Percentiles rank a stretch among this genome's conserved stretches.
These are phyloP conservation scores for Tapera naevia DNA, from an alignment of 2,797 vertebrate species.

Conservation along the genomic window DNA sequence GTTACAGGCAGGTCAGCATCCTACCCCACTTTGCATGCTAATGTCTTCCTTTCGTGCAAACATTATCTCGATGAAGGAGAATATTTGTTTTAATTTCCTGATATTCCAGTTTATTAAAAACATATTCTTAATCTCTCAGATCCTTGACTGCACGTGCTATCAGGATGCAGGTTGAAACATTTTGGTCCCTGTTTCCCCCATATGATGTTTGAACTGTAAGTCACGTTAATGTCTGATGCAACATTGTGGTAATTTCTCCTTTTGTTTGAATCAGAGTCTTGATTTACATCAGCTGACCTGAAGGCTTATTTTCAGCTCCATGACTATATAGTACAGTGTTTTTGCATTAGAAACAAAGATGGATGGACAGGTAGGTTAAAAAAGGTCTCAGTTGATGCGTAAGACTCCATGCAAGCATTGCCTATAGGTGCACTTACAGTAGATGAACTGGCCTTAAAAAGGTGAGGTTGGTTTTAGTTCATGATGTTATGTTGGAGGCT, in stretches of 20 bases:
- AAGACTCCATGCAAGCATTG: neutral
- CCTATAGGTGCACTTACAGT: neutral
- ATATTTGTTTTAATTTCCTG: slow-evolving; percentile 49
- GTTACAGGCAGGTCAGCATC: slow-evolving; percentile 5
- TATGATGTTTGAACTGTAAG: neutral
- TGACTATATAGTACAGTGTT: neutral
- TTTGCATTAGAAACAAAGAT: neutral
- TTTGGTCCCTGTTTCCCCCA: neutral
- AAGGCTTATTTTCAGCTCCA: neutral
- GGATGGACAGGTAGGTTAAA: neutral
- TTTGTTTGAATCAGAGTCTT: slow-evolving; percentile 6
- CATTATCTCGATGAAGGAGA: neutral
- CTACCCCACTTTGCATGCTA: neutral
- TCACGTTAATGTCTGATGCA: neutral
- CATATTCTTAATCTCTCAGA: slow-evolving; percentile 3
- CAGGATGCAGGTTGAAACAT: slow-evolving; percentile 5
- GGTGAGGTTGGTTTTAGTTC: neutral
- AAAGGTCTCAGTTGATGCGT: neutral
- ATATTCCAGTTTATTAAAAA: slow-evolving; percentile 53
- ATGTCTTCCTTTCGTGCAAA: slow-evolving; percentile 22
- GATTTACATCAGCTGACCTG: neutral
- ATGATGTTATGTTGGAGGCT: neutral
- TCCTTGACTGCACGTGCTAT: neutral
- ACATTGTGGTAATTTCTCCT: neutral
- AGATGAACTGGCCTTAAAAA: neutral